A percentile compares a stretch with the other conserved stretches of the same genome.
These are phyloP conservation scores for Halictus quadricinctus DNA, from an alignment of 2,888 invertebrate species.

Conservation along the genomic window DNA sequence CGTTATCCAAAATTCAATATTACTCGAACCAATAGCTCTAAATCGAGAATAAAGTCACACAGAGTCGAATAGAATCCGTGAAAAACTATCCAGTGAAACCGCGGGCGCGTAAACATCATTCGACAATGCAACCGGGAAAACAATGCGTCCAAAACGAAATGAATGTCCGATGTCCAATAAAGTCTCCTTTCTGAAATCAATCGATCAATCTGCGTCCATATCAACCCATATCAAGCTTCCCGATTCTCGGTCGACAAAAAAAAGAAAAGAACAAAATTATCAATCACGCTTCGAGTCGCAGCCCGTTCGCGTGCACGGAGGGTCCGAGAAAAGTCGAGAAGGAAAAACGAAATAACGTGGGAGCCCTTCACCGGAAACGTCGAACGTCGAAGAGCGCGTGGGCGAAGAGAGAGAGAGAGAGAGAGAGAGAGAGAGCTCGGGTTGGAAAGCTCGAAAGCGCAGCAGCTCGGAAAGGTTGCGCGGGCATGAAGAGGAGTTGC, in stretches of 20 bases:
- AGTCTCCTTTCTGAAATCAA: background rate
- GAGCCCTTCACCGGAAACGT: background rate
- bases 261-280: background rate
- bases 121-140: background rate
- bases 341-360: background rate
- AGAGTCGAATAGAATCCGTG: no score
- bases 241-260: background rate
- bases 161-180: background rate
- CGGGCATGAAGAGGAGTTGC: background rate
- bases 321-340: background rate
- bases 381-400: slow-evolving; percentile 8
- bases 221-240: background rate
- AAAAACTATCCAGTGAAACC: background rate
- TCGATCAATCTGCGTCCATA: background rate
- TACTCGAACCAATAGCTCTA: no score
- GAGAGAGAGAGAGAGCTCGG: background rate
- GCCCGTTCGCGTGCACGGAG: background rate
- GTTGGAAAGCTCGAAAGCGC: slow-evolving; percentile 34
- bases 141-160: background rate
- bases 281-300: background rate
- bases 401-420: slow-evolving; percentile 1
- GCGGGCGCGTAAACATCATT: background rate
- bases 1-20: no score
- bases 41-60: no score
- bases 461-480: slow-evolving; percentile 27